Percentiles rank a stretch among this genome's conserved stretches.
Evolutionary conservation across 1,140 invertebrate species (phyloP).

Genomic region (Akabosia matsudoensis): DNA sequence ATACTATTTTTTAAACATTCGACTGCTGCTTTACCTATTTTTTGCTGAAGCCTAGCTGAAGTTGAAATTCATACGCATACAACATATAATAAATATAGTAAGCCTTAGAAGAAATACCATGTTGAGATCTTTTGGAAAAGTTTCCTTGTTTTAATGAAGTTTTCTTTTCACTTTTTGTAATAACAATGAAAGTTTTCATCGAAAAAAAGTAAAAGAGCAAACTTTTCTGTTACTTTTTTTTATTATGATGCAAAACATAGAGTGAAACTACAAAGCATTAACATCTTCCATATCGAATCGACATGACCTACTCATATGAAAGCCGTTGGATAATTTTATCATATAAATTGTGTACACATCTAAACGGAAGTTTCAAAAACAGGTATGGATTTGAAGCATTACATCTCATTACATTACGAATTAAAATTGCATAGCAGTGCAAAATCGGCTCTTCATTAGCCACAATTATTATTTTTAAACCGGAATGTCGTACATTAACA

Average conservation of each 20-base stretch:
- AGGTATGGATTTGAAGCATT: too few relatives aligned
- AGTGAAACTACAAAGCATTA: background rate
- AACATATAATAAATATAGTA: background rate
- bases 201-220: slow-evolving; percentile 2
- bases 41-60: too few relatives aligned
- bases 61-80: background rate
- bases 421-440: too few relatives aligned
- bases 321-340: too few relatives aligned
- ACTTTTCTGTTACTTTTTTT: background rate
- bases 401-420: too few relatives aligned
- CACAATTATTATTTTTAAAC: too few relatives aligned
- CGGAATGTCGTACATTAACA: too few relatives aligned
- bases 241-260: slow-evolving; percentile 8
- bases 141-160: slow-evolving; percentile 20
- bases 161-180: slow-evolving; percentile 24
- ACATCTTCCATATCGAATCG: too few relatives aligned
- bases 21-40: background rate
- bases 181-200: slow-evolving; percentile 7
- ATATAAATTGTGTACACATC: background rate
- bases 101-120: background rate
- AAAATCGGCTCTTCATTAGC: too few relatives aligned
- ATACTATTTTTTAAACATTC: slow-evolving; percentile 1
- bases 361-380: too few relatives aligned
- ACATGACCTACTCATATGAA: too few relatives aligned
- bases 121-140: slow-evolving; percentile 2